Evolutionary conservation across 2,888 invertebrate species (phyloP).

Genomic region (Eilema griseolum): DNA sequence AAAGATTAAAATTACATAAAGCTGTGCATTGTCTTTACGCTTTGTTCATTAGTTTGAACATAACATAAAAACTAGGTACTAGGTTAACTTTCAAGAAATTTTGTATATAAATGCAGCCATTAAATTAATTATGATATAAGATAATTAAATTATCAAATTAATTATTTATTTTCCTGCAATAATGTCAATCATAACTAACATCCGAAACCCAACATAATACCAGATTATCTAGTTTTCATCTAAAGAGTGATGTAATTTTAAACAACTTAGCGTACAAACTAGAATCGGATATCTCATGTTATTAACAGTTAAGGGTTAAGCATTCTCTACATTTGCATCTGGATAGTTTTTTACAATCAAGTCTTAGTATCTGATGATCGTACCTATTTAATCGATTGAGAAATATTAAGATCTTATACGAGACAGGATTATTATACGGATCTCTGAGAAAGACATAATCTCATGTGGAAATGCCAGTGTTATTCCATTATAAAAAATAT

Average conservation of each 20-base stretch:
- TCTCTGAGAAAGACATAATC: not conserved
- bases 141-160: no score
- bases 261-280: not conserved
- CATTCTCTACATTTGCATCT: slow-evolving; percentile 44
- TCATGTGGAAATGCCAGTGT: not conserved
- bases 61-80: no score
- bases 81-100: no score
- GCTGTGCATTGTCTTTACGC: not conserved
- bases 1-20: not conserved
- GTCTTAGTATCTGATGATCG: slow-evolving; percentile 30
- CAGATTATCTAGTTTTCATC: not conserved
- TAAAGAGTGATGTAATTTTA: not conserved
- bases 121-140: no score
- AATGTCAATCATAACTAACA: no score
- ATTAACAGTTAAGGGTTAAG: slow-evolving; percentile 24
- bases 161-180: no score
- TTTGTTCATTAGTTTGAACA: no score
- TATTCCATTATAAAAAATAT: not conserved
- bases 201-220: not conserved
- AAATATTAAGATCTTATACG: slow-evolving; percentile 4
- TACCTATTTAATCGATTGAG: slow-evolving; percentile 31
- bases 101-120: no score
- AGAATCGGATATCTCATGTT: not conserved
- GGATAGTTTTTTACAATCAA: slow-evolving; percentile 37
- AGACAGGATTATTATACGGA: slow-evolving; percentile 5